Percentiles rank a stretch among this genome's conserved stretches.
These are phyloP conservation scores for Ptychobarbus kaznakovi DNA, from an alignment of 2,797 vertebrate genomes.

Conservation along the genomic window DNA sequence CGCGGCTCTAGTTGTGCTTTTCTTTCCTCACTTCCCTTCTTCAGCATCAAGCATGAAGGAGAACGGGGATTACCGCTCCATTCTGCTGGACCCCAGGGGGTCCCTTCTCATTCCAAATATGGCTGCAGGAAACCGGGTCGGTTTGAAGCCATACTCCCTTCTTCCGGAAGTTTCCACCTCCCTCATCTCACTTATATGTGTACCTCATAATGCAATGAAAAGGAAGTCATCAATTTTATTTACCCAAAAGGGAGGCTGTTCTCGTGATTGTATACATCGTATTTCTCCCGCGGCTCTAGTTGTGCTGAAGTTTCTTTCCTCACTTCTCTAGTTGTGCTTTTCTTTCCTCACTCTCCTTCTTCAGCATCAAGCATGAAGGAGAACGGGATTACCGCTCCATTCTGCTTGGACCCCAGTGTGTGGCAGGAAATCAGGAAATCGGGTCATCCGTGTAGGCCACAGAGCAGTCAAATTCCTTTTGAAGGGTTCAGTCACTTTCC, in stretches of 20 bases:
- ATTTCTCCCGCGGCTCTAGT: background rate
- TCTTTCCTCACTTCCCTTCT: constrained; percentile 27
- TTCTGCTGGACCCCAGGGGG: constrained; percentile 33
- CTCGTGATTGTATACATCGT: constrained; percentile 29
- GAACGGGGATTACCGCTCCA: constrained; percentile 48
- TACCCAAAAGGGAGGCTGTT: constrained; percentile 31
- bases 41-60: constrained; percentile 4
- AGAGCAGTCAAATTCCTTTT: no score
- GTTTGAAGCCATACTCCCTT: background rate
- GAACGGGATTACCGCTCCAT: constrained; percentile 49
- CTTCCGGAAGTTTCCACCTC: constrained; percentile 2
- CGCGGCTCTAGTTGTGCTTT: background rate
- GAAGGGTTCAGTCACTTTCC: no score
- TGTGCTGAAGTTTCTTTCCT: constrained; percentile 35
- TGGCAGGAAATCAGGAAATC: constrained; percentile 48
- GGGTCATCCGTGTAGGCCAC: constrained; percentile 3
- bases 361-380: constrained; percentile 4
- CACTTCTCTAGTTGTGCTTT: no score
- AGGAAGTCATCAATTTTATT: constrained; percentile 25
- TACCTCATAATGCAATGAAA: constrained; percentile 9
- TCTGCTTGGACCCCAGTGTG: constrained; percentile 27
- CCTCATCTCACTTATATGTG: background rate
- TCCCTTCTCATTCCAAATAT: constrained; percentile 51
- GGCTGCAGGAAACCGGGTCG: constrained; percentile 37
- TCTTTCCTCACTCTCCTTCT: no score